A percentile compares a stretch with the other conserved stretches of the same genome.
phyloP scores from a whole-genome alignment of 2,113 vertebrate species.

The Sceloporus undulatus region DNA sequence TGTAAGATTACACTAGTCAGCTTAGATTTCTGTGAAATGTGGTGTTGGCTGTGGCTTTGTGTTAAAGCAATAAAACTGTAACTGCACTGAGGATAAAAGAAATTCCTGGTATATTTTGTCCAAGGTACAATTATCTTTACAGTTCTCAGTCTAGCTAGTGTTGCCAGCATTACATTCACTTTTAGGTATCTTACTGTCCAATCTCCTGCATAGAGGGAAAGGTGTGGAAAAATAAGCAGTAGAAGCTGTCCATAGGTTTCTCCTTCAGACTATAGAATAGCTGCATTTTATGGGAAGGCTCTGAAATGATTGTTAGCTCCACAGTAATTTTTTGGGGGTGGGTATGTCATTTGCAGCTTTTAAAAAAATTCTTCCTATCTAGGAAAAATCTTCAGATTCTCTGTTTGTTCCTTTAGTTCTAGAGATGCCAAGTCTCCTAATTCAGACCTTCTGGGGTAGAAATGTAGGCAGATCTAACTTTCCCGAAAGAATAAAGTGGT shows the following conservation, averaged over 20 bases:
- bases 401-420: background rate
- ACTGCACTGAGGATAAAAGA: background rate
- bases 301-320: background rate
- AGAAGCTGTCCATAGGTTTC: background rate
- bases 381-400: background rate
- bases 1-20: background rate
- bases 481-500: background rate
- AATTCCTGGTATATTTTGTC: background rate
- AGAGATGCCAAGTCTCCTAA: too few species aligned
- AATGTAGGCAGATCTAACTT: background rate
- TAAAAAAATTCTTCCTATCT: background rate
- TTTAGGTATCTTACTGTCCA: background rate
- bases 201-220: background rate
- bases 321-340: background rate
- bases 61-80: too few species aligned
- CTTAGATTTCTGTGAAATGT: background rate
- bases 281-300: background rate
- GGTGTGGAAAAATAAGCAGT: background rate
- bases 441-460: too few species aligned
- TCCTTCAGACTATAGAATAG: background rate
- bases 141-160: background rate
- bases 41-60: background rate
- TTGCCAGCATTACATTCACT: background rate
- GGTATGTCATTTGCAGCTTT: background rate
- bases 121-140: background rate